phyloP scores from a whole-genome alignment of 2,888 invertebrate species.

The Pachycephus smyrnensis region DNA sequence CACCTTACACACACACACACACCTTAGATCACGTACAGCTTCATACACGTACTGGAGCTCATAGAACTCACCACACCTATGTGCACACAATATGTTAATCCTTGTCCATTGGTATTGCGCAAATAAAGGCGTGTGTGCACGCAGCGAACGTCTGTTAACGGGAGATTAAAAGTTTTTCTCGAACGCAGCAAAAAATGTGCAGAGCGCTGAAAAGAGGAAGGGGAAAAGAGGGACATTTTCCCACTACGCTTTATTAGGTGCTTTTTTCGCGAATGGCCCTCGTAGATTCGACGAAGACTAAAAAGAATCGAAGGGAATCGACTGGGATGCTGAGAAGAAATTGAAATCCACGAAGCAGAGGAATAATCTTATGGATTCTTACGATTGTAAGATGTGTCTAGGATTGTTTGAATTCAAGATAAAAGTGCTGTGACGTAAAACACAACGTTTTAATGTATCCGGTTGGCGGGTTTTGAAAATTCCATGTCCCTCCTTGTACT shows the following conservation, averaged over 20 bases:
- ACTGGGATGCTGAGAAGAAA: conserved; percentile 26
- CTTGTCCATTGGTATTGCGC: neutral
- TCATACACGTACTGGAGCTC: too few species aligned
- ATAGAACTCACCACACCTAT: too few species aligned
- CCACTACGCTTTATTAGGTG: conserved; percentile 33
- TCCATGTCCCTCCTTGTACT: too few species aligned
- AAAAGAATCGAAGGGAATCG: too few species aligned
- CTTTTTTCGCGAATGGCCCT: conserved; percentile 23
- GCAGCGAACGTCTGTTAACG: neutral
- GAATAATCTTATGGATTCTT: too few species aligned
- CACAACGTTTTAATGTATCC: too few species aligned
- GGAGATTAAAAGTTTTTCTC: conserved; percentile 56
- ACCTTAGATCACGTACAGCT: neutral
- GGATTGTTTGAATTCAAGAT: too few species aligned
- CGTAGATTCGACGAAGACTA: too few species aligned
- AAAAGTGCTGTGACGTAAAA: too few species aligned
- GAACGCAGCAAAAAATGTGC: conserved; percentile 31
- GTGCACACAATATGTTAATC: neutral
- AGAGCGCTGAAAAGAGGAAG: neutral
- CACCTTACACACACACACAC: neutral
- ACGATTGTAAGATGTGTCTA: too few species aligned
- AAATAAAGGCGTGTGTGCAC: neutral
- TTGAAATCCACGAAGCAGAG: conserved; percentile 34
- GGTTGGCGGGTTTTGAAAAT: too few species aligned
- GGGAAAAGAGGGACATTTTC: conserved; percentile 6